phyloP scores from a whole-genome alignment of 2,113 vertebrate genomes.

The Tenrec ecaudatus region DNA sequence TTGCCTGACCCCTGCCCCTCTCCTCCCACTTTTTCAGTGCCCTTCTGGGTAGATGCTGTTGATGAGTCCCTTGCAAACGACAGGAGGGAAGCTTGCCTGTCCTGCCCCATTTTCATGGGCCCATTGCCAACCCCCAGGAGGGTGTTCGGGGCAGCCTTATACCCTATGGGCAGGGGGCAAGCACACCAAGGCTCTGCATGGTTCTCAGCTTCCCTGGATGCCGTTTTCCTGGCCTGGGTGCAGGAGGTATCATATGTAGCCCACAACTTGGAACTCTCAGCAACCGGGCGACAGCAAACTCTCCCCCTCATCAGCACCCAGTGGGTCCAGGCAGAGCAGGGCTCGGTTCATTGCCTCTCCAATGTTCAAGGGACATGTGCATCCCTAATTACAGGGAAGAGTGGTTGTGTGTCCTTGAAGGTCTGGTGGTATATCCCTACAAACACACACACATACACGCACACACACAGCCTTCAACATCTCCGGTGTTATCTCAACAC shows the following conservation, averaged over 20 bases:
- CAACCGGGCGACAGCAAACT: background rate
- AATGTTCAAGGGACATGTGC: background rate
- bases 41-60: background rate
- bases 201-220: too few species aligned
- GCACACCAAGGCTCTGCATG: fast-evolving
- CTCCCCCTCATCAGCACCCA: too few species aligned
- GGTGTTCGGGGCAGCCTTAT: too few species aligned
- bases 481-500: background rate
- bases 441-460: background rate
- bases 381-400: background rate
- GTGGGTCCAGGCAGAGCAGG: background rate
- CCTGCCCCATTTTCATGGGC: background rate
- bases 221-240: background rate
- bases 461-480: background rate
- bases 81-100: background rate
- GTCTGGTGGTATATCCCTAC: background rate
- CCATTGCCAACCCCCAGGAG: background rate
- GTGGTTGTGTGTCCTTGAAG: background rate
- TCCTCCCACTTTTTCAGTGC: background rate
- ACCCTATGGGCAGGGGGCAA: too few species aligned
- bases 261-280: background rate
- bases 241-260: background rate
- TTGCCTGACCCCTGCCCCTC: fast-evolving
- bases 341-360: background rate
- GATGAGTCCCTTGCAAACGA: background rate